phyloP scores from a whole-genome alignment of 2,113 vertebrate genomes.

The Cranoglanis bouderius region DNA sequence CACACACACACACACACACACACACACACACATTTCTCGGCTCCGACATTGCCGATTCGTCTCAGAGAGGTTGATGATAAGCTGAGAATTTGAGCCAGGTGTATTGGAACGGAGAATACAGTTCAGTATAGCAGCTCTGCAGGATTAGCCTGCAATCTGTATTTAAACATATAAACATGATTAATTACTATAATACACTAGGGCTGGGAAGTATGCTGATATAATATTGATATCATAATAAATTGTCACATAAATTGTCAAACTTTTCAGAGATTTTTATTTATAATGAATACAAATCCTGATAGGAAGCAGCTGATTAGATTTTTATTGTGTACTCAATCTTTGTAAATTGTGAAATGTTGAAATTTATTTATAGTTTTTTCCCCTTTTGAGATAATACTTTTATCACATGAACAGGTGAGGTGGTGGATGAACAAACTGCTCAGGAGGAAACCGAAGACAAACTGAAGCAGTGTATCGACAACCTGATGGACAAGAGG shows the following conservation, averaged over 20 bases:
- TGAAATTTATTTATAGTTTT: not conserved
- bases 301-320: not conserved
- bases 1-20: not conserved
- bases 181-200: not conserved
- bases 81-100: not conserved
- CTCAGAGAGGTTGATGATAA: not conserved
- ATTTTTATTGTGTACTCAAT: not conserved
- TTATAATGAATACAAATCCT: not conserved
- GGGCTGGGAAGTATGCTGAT: not conserved
- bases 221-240: not conserved
- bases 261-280: not conserved
- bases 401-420: constrained; percentile 60
- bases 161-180: not conserved
- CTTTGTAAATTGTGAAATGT: not conserved
- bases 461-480: constrained; percentile 89
- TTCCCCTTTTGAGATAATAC: not conserved
- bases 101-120: not conserved
- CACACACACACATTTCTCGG: not conserved
- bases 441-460: constrained; percentile 87
- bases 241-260: not conserved
- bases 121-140: not conserved
- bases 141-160: not conserved
- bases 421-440: constrained; percentile 80
- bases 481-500: constrained; percentile 90
- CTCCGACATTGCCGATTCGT: not conserved